phyloP scores from a whole-genome alignment of 2,113 vertebrate genomes.

The Cyanistes caeruleus region DNA sequence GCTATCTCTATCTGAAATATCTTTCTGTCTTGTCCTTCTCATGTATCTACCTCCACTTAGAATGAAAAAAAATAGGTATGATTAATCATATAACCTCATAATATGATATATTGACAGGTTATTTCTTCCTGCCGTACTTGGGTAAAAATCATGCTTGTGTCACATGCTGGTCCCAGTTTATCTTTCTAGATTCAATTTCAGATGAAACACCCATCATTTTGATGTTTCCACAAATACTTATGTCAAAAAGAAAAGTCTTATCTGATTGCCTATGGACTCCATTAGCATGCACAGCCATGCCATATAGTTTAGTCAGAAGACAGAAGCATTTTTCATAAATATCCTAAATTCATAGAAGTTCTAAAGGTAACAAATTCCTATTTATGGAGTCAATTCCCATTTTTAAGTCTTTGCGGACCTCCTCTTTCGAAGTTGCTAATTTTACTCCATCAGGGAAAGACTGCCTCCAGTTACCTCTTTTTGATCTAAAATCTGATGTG shows the following conservation, averaged over 20 bases:
- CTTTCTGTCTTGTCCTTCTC: not conserved
- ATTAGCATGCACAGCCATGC: not conserved
- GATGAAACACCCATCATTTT: not conserved
- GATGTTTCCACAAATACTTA: not conserved
- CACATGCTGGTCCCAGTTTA: not conserved
- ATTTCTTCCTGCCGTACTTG: not conserved
- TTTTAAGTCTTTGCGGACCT: not conserved
- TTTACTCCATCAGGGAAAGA: not conserved
- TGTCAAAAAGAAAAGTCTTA: not conserved
- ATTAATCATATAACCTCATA: not conserved
- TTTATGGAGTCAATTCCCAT: not conserved
- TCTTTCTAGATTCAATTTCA: conserved; percentile 5
- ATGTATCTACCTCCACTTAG: not conserved
- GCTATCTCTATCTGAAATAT: not conserved
- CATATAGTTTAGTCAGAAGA: not conserved
- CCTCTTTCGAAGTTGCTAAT: not conserved
- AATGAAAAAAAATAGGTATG: not conserved
- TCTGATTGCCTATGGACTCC: not conserved
- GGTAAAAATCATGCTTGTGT: not conserved
- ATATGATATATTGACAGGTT: not conserved
- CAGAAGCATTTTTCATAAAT: not conserved
- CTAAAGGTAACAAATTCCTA: not conserved
- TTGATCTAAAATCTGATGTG: not conserved
- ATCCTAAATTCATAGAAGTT: not conserved
- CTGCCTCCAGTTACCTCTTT: not conserved